phyloP scores from a whole-genome alignment of 2,797 vertebrate genomes.

The Naso thynnoides region DNA sequence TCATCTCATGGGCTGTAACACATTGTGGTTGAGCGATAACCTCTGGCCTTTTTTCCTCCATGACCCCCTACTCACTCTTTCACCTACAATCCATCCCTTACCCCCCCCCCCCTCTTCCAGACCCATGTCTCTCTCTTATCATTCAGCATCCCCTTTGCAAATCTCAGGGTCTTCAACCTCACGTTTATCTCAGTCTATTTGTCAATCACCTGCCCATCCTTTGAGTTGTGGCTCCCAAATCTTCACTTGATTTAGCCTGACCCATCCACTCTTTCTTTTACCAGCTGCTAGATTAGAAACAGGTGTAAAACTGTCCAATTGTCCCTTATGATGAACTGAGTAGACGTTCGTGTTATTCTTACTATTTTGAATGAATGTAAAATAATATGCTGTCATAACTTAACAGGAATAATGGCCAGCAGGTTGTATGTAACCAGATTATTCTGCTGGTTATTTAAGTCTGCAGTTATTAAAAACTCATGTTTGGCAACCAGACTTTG shows the following conservation, averaged over 20 bases:
- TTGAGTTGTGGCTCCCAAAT: constrained; percentile 9
- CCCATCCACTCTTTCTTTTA: constrained; percentile 8
- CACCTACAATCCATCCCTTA: constrained; percentile 21
- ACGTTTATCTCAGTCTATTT: constrained; percentile 41
- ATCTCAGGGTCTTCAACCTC: constrained; percentile 9
- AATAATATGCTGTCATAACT: no score
- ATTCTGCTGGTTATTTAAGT: no score
- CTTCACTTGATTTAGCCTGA: constrained; percentile 9
- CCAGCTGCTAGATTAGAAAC: constrained; percentile 38
- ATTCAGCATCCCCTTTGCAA: constrained; percentile 32
- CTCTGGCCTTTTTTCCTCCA: constrained; percentile 58
- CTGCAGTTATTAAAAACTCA: no score
- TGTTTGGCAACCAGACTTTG: no score
- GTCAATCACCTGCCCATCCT: constrained; percentile 33
- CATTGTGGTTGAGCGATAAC: constrained; percentile 62
- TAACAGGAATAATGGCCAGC: background rate
- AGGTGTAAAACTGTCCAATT: constrained; percentile 4
- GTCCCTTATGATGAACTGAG: constrained; percentile 7
- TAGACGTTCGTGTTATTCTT: no score
- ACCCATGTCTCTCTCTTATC: constrained; percentile 49
- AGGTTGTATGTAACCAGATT: background rate
- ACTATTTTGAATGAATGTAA: no score
- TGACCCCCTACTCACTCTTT: constrained; percentile 33
- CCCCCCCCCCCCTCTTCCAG: constrained; percentile 25
- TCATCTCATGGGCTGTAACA: constrained; percentile 43